phyloP scores from a whole-genome alignment of 2,113 vertebrate species.

The Halichoerus grypus region DNA sequence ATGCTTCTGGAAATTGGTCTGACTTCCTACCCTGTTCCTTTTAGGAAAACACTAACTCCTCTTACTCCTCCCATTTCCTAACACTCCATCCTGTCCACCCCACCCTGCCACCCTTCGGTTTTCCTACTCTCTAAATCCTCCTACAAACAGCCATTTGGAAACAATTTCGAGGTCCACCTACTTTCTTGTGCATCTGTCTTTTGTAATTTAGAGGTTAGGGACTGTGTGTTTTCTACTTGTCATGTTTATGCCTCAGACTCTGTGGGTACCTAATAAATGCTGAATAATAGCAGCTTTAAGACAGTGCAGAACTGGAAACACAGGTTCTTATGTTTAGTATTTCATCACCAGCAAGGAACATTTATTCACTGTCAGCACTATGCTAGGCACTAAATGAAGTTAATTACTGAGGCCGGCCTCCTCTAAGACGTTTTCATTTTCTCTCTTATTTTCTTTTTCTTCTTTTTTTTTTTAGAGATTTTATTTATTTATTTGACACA shows the following conservation, averaged over 20 bases:
- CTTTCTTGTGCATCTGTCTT: slow-evolving; percentile 71
- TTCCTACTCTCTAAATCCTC: slow-evolving; percentile 60
- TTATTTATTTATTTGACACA: too few species aligned
- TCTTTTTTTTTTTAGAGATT: too few species aligned
- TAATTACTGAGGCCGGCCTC: not conserved
- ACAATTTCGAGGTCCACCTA: slow-evolving; percentile 72
- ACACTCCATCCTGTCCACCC: not conserved
- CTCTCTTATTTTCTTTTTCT: not conserved
- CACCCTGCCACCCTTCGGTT: not conserved
- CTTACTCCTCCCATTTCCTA: slow-evolving; percentile 36
- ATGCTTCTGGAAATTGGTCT: slow-evolving; percentile 20
- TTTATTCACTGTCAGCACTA: slow-evolving; percentile 60
- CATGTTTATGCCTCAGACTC: slow-evolving; percentile 77
- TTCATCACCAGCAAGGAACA: slow-evolving; percentile 73
- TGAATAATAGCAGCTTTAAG: slow-evolving; percentile 82
- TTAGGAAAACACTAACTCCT: slow-evolving; percentile 63
- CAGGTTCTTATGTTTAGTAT: slow-evolving; percentile 72
- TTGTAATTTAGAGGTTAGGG: slow-evolving; percentile 74
- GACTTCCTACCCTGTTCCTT: slow-evolving; percentile 53
- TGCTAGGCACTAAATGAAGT: slow-evolving; percentile 17
- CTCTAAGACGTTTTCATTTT: not conserved
- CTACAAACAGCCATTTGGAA: slow-evolving; percentile 75
- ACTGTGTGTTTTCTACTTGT: slow-evolving; percentile 75
- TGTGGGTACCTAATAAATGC: slow-evolving; percentile 80
- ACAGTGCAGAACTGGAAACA: slow-evolving; percentile 77